These are phyloP conservation scores for Teleogryllus occipitalis DNA, from an alignment of 1,140 invertebrate genomes.

Conservation along the genomic window DNA sequence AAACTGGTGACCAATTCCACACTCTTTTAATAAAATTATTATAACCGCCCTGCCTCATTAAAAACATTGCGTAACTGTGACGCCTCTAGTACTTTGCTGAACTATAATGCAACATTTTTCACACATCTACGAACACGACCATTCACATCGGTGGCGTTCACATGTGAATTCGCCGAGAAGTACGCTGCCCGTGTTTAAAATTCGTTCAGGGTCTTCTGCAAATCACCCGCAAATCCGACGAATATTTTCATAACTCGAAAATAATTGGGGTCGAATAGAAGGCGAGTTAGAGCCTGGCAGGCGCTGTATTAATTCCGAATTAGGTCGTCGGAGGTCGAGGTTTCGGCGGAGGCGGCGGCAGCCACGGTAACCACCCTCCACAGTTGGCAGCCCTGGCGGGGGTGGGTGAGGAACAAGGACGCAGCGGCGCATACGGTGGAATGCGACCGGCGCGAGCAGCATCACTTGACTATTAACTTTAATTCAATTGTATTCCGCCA, in stretches of 20 bases:
- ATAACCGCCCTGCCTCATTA: too few species aligned
- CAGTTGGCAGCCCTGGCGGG: background rate
- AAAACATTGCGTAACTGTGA: too few species aligned
- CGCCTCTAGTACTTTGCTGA: too few species aligned
- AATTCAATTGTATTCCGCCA: background rate
- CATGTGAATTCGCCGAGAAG: too few species aligned
- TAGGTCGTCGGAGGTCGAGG: background rate
- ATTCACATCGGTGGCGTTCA: too few species aligned
- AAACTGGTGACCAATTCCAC: too few species aligned
- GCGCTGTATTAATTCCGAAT: background rate
- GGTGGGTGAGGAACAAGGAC: background rate
- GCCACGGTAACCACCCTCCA: background rate
- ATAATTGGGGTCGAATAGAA: background rate
- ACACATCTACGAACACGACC: too few species aligned
- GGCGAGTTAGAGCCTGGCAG: background rate
- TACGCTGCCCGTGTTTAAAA: background rate
- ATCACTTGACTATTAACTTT: background rate
- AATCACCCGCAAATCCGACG: background rate
- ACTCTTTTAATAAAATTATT: too few species aligned
- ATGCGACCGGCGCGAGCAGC: background rate
- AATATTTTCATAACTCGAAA: background rate
- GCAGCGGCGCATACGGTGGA: background rate
- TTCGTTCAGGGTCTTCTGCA: background rate
- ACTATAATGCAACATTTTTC: too few species aligned
- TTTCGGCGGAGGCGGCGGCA: too few species aligned